phyloP scores from a whole-genome alignment of 1,140 invertebrate genomes.

The Drosophila tristis region DNA sequence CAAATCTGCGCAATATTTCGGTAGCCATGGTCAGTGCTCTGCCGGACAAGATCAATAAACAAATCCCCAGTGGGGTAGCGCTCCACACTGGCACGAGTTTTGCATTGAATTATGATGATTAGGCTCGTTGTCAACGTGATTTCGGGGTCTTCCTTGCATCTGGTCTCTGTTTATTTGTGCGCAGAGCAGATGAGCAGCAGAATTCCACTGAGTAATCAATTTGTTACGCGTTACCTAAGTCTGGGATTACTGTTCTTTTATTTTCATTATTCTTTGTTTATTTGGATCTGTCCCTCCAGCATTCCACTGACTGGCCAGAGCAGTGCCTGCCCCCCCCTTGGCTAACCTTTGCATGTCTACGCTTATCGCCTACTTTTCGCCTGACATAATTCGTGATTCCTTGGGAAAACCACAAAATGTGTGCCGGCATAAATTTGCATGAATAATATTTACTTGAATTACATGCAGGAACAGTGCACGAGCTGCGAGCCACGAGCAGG shows the following conservation, averaged over 20 bases:
- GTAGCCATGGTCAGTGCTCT: conserved; percentile 21
- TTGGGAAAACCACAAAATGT: conserved; percentile 52
- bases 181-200: background rate
- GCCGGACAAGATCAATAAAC: conserved; percentile 45
- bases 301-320: too few species aligned
- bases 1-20: conserved; percentile 28
- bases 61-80: conserved; percentile 12
- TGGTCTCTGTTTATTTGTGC: conserved; percentile 1
- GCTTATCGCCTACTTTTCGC: conserved; percentile 42
- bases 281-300: too few species aligned
- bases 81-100: conserved; percentile 36
- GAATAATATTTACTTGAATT: conserved; percentile 52
- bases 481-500: background rate
- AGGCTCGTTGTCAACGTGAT: background rate
- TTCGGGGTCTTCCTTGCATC: background rate
- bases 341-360: background rate
- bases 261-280: too few species aligned
- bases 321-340: too few species aligned
- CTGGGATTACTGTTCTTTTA: too few species aligned
- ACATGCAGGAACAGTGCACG: conserved; percentile 37
- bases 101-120: background rate
- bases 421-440: conserved; percentile 65
- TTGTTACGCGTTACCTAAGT: too few species aligned
- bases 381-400: conserved; percentile 39
- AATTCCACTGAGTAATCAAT: too few species aligned